These are phyloP conservation scores for Gandaritis pyraliata DNA, from an alignment of 2,888 invertebrate species.

Conservation along the genomic window DNA sequence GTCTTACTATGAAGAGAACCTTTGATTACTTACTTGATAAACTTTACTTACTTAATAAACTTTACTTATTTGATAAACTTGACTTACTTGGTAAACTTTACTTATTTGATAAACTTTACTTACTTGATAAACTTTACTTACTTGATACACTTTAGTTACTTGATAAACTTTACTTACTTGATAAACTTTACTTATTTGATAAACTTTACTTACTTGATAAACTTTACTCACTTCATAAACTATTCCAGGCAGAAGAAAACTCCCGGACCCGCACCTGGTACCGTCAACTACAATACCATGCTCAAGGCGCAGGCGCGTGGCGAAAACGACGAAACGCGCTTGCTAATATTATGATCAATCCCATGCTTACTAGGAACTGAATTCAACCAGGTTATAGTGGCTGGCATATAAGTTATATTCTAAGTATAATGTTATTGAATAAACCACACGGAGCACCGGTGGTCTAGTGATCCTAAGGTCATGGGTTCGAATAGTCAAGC, in stretches of 20 bases:
- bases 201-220: too few relatives aligned
- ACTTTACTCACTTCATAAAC: too few relatives aligned
- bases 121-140: neutral
- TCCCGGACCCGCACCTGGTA: conserved; percentile 95
- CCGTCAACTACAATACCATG: conserved; percentile 94
- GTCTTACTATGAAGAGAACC: too few relatives aligned
- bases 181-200: too few relatives aligned
- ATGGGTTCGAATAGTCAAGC: too few relatives aligned
- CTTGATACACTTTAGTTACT: neutral
- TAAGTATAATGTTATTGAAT: too few relatives aligned
- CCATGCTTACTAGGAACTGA: conserved; percentile 86
- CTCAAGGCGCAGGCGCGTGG: conserved; percentile 97
- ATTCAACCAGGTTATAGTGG: too few relatives aligned
- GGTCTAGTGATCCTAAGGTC: too few relatives aligned
- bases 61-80: neutral
- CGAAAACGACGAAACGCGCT: conserved; percentile 95
- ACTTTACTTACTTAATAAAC: neutral
- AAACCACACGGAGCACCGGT: too few relatives aligned
- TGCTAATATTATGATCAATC: conserved; percentile 98
- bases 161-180: too few relatives aligned
- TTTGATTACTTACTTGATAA: neutral
- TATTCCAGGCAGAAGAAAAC: conserved; percentile 93
- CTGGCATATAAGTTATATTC: too few relatives aligned
- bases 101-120: neutral
- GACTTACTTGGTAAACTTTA: too few relatives aligned